A percentile compares a stretch with the other conserved stretches of the same genome.
phyloP scores from a whole-genome alignment of 2,113 vertebrate genomes.

The Rhinichthys klamathensis region DNA sequence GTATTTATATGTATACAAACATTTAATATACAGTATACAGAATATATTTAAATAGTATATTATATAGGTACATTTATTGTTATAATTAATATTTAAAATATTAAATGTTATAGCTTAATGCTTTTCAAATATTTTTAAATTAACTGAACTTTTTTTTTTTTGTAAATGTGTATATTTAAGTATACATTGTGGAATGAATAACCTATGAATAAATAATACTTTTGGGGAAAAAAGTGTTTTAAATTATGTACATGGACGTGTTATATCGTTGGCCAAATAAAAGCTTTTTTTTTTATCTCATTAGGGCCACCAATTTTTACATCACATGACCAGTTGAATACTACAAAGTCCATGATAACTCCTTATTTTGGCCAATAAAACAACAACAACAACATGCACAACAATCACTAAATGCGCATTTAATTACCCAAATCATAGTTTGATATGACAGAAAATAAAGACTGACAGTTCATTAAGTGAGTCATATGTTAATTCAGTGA shows the following conservation, averaged over 20 bases:
- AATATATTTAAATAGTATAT: not conserved
- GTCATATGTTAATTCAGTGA: too few relatives aligned
- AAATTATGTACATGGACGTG: too few relatives aligned
- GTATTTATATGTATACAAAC: not conserved
- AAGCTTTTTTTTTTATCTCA: too few relatives aligned
- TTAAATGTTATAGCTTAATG: not conserved
- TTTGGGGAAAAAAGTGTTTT: too few relatives aligned
- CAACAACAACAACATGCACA: too few relatives aligned
- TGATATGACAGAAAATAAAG: not conserved
- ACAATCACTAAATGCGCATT: too few relatives aligned
- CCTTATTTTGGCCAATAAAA: not conserved
- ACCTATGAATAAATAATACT: not conserved
- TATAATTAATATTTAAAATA: not conserved
- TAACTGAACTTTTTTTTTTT: too few relatives aligned
- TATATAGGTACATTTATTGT: not conserved
- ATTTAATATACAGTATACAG: not conserved
- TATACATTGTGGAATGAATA: not conserved
- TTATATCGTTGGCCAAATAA: too few relatives aligned
- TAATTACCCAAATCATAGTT: too few relatives aligned
- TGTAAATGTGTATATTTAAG: not conserved
- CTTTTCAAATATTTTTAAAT: not conserved
- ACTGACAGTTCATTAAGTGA: too few relatives aligned
- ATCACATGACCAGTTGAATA: too few relatives aligned
- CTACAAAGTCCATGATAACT: not conserved
- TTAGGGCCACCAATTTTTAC: too few relatives aligned